A percentile compares a stretch with the other conserved stretches of the same genome.
Conservation (phyloP, 2,113 vertebrate species). For the Speoplatyrhinus poulsoni region DNA sequence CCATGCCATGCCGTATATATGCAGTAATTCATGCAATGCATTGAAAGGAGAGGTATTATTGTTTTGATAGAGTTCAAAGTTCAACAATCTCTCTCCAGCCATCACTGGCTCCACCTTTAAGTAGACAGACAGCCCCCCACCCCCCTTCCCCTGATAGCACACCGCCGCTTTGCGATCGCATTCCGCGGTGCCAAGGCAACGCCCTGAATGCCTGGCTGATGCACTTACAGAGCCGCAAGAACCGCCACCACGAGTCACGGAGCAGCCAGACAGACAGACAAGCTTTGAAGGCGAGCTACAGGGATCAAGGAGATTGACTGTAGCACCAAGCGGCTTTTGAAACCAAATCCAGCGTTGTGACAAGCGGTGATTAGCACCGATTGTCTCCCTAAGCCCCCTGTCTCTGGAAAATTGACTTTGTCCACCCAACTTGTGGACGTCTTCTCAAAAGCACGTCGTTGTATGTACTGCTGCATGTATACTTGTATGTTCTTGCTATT, state of each 20-base stretch:
- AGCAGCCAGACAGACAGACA: not conserved
- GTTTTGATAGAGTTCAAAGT: too few relatives aligned
- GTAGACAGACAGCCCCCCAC: too few relatives aligned
- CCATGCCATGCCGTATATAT: too few relatives aligned
- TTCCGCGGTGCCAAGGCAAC: not conserved
- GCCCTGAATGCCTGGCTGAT: not conserved
- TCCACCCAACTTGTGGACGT: not conserved
- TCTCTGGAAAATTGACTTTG: not conserved
- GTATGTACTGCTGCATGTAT: not conserved
- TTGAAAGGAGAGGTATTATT: too few relatives aligned
- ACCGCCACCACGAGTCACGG: too few relatives aligned
- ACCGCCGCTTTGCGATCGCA: too few relatives aligned
- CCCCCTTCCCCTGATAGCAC: too few relatives aligned
- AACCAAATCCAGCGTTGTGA: not conserved
- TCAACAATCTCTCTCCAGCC: too few relatives aligned
- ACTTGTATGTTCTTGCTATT: not conserved
- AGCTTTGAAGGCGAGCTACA: not conserved
- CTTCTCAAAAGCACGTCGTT: not conserved
- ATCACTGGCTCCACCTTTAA: too few relatives aligned
- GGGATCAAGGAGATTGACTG: constrained; percentile 1
- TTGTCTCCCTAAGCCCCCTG: constrained; percentile 4
- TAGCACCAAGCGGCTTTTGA: not conserved
- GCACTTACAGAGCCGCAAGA: not conserved
- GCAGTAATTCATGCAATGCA: too few relatives aligned
- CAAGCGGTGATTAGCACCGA: constrained; percentile 1